Base-by-base conservation (phyloP, 2,888 invertebrate species). In the Chloromyia formosa region DNA sequence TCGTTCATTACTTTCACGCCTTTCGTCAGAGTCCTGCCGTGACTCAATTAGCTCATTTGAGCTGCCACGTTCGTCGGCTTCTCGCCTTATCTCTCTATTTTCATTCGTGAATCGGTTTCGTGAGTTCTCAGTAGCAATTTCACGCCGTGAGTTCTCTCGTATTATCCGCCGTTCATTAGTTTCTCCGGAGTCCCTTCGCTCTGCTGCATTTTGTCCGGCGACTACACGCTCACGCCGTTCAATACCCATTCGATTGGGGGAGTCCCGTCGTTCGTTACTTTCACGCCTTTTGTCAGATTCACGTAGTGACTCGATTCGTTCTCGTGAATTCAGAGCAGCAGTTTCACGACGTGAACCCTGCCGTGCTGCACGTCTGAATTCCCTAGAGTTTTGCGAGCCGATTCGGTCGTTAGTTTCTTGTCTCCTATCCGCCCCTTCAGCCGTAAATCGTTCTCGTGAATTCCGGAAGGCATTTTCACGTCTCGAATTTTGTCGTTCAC, bases 391-490 rank as follows among this genome's bases (percentile, higher is more conserved):
- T n/a, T 42, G 61, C 42, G 54, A 16, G 45, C 10, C 35, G 5
- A 16, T 20, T 20, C 20, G 22, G 12, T 62, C 62, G 62, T 23
- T 16, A 18, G 10, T 45, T 10, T 66, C 35, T 45, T 68, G 18
- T 20, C 45, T 49, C 10, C 49, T 49, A 12, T 9, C 42, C 49
- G 49, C 49, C 10, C 49, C n/a, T 54, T 58, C 35, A 12, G 4
- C 7, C 5, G 27, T 74, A 23, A 35, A 16, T 62, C 72, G 72
- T 1, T 58, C 54, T 54, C 56, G 62, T 10, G 49, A 49, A 12
- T 23, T 22, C 45, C 45, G 18, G 16, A 42, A 7, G 27, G 27
- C 53, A 3, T 5, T 20, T 12, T 64, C 74, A 12, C 18, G 35
- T 35, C 66, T 53, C 12, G 27, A 40, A 27, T 74, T 66, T 10